A percentile compares a stretch with the other conserved stretches of the same genome.
These are phyloP conservation scores for Leptinotarsa haldemani DNA, from an alignment of 2,888 invertebrate genomes.

Conservation along the genomic window DNA sequence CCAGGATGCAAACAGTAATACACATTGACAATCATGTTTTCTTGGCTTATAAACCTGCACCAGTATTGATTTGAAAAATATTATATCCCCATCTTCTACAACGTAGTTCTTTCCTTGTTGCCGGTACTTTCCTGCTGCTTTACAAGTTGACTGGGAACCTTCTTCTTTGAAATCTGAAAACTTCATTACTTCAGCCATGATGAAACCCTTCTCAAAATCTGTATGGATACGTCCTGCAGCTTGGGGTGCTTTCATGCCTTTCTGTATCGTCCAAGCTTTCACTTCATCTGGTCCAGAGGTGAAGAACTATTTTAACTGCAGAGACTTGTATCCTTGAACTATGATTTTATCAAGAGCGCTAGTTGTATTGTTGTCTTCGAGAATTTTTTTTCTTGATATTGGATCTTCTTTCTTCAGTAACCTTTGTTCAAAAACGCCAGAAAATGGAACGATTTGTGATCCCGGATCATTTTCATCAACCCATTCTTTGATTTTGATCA, in stretches of 20 bases:
- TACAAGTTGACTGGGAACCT: constrained; percentile 91
- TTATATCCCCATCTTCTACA: too few species aligned
- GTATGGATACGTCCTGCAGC: constrained; percentile 99
- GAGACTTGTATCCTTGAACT: too few species aligned
- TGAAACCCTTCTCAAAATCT: constrained; percentile 99
- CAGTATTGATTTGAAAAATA: too few species aligned
- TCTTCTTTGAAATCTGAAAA: constrained; percentile 96
- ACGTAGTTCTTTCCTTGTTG: too few species aligned
- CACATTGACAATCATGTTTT: too few species aligned
- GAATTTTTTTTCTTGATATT: too few species aligned
- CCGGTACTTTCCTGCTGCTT: constrained; percentile 97
- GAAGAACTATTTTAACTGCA: constrained; percentile 48
- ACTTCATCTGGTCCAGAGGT: too few species aligned
- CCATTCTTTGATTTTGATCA: constrained; percentile 98
- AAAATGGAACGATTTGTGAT: constrained; percentile 94
- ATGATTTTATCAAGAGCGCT: too few species aligned
- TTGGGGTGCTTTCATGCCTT: constrained; percentile 97
- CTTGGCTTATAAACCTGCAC: too few species aligned
- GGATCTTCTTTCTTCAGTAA: constrained; percentile 89
- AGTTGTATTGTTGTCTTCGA: too few species aligned
- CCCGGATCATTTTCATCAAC: constrained; percentile 97
- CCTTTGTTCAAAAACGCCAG: constrained; percentile 90
- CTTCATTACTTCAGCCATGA: constrained; percentile 99
- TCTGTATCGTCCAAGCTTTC: constrained; percentile 73
- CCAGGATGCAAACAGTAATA: too few species aligned